Percentiles rank a stretch among this genome's conserved stretches.
Conservation (phyloP, 1,140 invertebrate species). For the Dinoponera quadriceps region DNA sequence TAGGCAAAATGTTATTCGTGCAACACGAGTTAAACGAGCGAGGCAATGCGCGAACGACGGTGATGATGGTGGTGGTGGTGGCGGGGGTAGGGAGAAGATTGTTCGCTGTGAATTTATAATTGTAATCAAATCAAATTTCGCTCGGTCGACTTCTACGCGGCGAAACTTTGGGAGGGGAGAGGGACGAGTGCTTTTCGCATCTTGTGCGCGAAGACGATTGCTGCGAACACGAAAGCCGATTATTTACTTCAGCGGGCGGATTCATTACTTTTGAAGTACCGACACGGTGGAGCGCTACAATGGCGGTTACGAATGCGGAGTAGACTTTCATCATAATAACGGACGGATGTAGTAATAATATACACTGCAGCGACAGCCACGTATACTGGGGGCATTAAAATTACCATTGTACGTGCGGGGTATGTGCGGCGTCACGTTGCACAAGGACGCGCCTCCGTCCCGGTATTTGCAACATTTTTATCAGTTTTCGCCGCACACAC, state of each 20-base stretch:
- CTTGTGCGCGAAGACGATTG: conserved; percentile 37
- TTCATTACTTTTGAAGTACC: conserved; percentile 59
- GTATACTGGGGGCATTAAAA: background rate
- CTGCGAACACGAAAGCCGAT: conserved; percentile 44
- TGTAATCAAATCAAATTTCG: conserved; percentile 59
- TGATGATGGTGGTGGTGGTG: background rate
- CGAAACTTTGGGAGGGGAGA: conserved; percentile 53
- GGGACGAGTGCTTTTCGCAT: conserved; percentile 43
- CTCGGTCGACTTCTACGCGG: conserved; percentile 48
- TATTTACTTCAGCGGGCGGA: conserved; percentile 54
- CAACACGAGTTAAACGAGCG: conserved; percentile 56
- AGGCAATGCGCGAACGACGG: conserved; percentile 25
- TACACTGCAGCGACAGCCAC: background rate
- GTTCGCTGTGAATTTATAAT: conserved; percentile 58
- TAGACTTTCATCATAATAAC: conserved; percentile 35
- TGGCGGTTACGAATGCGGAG: conserved; percentile 20
- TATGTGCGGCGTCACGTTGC: background rate
- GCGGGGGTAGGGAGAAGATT: conserved; percentile 27
- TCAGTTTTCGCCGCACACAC: background rate
- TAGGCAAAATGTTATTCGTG: conserved; percentile 45
- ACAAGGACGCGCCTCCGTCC: no score
- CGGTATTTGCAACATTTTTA: background rate
- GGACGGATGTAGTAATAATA: conserved; percentile 24
- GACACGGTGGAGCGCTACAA: conserved; percentile 37
- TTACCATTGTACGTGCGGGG: background rate